Conservation (phyloP, 35 echinoderm and acorn worm species). For the Apostichopus californicus region DNA sequence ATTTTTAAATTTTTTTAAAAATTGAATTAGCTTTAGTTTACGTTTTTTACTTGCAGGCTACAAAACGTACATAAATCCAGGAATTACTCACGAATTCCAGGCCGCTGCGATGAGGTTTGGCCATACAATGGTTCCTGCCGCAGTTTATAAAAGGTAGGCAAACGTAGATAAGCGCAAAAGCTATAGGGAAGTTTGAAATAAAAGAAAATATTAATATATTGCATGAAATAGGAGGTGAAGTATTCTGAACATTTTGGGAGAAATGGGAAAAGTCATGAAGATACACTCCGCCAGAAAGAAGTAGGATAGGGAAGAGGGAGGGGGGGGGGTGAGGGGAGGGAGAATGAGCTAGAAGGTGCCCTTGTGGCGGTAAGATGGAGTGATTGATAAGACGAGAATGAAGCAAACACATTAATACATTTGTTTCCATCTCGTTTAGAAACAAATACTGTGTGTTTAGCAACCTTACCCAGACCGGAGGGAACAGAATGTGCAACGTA, state of each 20-base stretch:
- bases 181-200: no score
- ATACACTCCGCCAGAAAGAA: no score
- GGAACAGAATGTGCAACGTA: constrained; percentile 26
- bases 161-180: not conserved
- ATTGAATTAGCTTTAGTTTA: not conserved
- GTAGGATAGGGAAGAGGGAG: no score
- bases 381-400: not conserved
- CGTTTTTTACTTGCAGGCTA: constrained; percentile 16
- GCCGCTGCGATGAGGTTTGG: constrained; percentile 67
- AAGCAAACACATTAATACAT: not conserved
- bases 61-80: constrained; percentile 63
- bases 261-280: no score
- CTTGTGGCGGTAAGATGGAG: no score
- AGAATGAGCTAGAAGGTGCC: no score
- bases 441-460: constrained; percentile 21
- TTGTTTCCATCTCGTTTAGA: not conserved
- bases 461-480: not conserved
- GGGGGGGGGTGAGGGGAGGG: no score
- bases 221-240: no score
- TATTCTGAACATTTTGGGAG: no score
- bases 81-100: constrained; percentile 69
- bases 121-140: constrained; percentile 68
- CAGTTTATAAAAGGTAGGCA: constrained; percentile 57
- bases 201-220: no score
- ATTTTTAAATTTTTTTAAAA: no score